These are phyloP conservation scores for Sphenodon punctatus DNA, from an alignment of 2,797 vertebrate genomes.

Conservation along the genomic window DNA sequence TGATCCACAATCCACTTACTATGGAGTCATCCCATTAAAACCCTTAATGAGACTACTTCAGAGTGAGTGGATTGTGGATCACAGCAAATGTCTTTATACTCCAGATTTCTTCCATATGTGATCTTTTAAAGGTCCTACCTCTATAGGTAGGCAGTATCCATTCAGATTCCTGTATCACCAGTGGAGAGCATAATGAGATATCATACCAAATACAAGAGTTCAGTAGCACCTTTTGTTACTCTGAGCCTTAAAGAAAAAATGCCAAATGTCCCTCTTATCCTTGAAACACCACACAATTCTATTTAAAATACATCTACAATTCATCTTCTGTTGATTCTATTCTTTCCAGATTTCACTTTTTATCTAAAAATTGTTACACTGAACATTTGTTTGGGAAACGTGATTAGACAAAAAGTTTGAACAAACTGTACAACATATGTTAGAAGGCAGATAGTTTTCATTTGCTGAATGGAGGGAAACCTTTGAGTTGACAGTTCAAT, in stretches of 20 bases:
- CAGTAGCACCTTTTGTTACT: conserved; percentile 45
- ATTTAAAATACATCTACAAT: background rate
- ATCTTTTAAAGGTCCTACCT: conserved; percentile 1
- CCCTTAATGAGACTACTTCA: too few relatives aligned
- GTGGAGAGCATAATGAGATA: conserved; percentile 57
- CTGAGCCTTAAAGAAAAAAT: conserved; percentile 9
- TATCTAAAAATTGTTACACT: conserved; percentile 13
- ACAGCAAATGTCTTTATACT: background rate
- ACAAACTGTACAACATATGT: conserved; percentile 66
- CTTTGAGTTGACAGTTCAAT: conserved; percentile 72
- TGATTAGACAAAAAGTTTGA: conserved; percentile 58
- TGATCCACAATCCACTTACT: too few relatives aligned
- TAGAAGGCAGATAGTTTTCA: conserved; percentile 69
- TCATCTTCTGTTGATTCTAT: conserved; percentile 45
- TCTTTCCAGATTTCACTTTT: conserved; percentile 32
- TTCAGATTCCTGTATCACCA: conserved; percentile 18
- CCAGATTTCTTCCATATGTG: background rate
- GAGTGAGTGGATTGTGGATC: too few relatives aligned
- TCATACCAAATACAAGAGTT: conserved; percentile 57
- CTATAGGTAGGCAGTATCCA: background rate
- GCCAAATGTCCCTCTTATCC: background rate
- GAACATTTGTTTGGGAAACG: conserved; percentile 45
- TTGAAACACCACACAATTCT: background rate
- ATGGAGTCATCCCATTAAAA: too few relatives aligned
- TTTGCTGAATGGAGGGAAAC: conserved; percentile 73